A percentile compares a stretch with the other conserved stretches of the same genome.
phyloP scores from a whole-genome alignment of 2,888 invertebrate species.

The Amphipyra tragopoginis region DNA sequence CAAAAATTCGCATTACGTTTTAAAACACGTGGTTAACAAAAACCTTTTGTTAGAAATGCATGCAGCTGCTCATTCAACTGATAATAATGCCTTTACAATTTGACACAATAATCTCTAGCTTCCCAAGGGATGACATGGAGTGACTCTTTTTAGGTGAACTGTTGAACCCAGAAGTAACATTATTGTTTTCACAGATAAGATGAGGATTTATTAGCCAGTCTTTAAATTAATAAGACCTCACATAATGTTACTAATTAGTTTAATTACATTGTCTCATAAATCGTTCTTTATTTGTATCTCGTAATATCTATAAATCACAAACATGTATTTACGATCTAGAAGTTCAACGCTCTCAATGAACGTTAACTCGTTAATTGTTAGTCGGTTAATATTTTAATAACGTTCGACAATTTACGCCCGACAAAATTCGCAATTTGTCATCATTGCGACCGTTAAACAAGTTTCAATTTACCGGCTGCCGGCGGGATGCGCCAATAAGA shows the following conservation, averaged over 20 bases:
- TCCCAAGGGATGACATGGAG: too few relatives aligned
- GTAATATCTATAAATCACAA: slow-evolving; percentile 24
- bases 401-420: slow-evolving; percentile 38
- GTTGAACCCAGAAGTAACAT: too few relatives aligned
- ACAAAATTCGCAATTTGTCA: slow-evolving; percentile 53
- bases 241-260: slow-evolving; percentile 5
- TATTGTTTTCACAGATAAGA: too few relatives aligned
- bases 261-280: slow-evolving; percentile 28
- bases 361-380: slow-evolving; percentile 44
- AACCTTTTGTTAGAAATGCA: too few relatives aligned
- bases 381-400: slow-evolving; percentile 50
- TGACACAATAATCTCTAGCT: too few relatives aligned
- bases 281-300: slow-evolving; percentile 26
- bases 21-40: too few relatives aligned
- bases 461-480: slow-evolving; percentile 66
- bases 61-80: too few relatives aligned
- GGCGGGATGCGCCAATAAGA: slow-evolving; percentile 56
- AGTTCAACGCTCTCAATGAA: slow-evolving; percentile 43
- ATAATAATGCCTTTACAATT: too few relatives aligned
- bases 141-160: too few relatives aligned
- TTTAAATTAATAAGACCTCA: too few relatives aligned
- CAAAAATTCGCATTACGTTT: too few relatives aligned
- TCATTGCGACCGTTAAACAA: slow-evolving; percentile 72
- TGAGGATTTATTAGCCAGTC: too few relatives aligned
- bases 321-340: slow-evolving; percentile 34